Evolutionary conservation across 2,113 vertebrate species (phyloP), one percentile per base, ranked within the genome.

Genomic region (Apodemus sylvaticus): DNA sequence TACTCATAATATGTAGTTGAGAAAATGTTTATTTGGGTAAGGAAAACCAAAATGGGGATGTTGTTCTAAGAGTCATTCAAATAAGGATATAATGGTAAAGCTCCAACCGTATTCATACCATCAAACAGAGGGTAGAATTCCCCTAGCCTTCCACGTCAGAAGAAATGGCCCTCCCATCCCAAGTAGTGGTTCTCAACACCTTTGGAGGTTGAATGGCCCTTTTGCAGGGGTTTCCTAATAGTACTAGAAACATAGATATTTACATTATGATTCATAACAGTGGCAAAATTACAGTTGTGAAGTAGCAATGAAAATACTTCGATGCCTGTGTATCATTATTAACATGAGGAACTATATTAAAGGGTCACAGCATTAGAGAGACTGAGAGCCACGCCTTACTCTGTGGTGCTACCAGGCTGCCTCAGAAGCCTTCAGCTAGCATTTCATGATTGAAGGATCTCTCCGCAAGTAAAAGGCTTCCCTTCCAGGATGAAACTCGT

Each of bases 11-110:
- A 31, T 74, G n/a, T 29, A 87, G 82, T 22, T 82, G 39, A 83
- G 62, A 85, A 96, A 90, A 95, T 24, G 17, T 36, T 95, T 79
- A 87, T 90, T 62, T 91, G 51, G 17, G 42, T 66, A 92, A 58
- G 9, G 64, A 62, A 96, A 91, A 83, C 5, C 66, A 10, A 94
- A 94, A 82, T 31, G 53, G 87, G 53, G 82, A 90, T 83, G n/a
- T 58, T 78, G 73, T 70, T 86, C 74, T 22, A 12, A 94, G 62
- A 87, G 64, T 91, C 39, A 71, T 22, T 91, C 34, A 60, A 29
- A 85, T 62, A 12, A 64, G 60, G 31, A 82, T 53, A 71, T 77
- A 90, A 89, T 22, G 68, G 16, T 53, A 71, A 31, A 64, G 60
- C 53, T 24, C 17, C 55, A 85, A 29, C 12, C 58, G 60, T 64